Base-by-base conservation (phyloP, 2,797 vertebrate genomes). In the Anabas testudineus region DNA sequence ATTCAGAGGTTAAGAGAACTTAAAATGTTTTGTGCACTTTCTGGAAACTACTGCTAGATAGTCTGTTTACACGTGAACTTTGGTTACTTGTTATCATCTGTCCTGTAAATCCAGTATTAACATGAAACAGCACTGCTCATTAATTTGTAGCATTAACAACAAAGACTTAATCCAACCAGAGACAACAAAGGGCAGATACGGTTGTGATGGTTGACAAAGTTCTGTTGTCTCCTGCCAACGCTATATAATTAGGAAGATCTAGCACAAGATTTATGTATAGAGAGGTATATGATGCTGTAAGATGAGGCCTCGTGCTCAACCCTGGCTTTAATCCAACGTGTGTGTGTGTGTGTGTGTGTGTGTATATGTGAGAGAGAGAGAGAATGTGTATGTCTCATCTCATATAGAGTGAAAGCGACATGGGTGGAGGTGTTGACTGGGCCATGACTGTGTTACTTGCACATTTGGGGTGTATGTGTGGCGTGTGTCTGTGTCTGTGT, bases 361-460 rank as follows among this genome's bases (percentile, higher is more conserved):
- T 37, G 39, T 12, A 61, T 3, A 41, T 2, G 60, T 13, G 45
- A 14, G 12, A 26, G 6, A 26, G 24, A 18, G 54, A 12, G 51
- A 22, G 61, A 42, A 58, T 19, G n/a, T 14, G 69, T 48, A 74
- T 87, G 87, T 80, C 43, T 83, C 43, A 43, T 85, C 72, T 88
- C 82, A 80, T 71, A 66, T 24, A 45, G 55, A 88, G 84, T 8
- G 57, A 86, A 88, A 78, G 87, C 66, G 80, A 90, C 85, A 65
- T 45, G 82, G 77, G 48, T 72, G 81, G 74, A 88, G 83, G 88
- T 86, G 78, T 78, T 82, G 82, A 84, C 79, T 80, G 80, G 83
- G 83, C 74, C 80, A 62, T 37, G 74, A 64, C 82, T 76, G 82
- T 82, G 74, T 83, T 78, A 80, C 68, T 48, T 62, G 63, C 52